These are phyloP conservation scores for Oxyura jamaicensis DNA, from an alignment of 2,113 vertebrate species.

Conservation along the genomic window DNA sequence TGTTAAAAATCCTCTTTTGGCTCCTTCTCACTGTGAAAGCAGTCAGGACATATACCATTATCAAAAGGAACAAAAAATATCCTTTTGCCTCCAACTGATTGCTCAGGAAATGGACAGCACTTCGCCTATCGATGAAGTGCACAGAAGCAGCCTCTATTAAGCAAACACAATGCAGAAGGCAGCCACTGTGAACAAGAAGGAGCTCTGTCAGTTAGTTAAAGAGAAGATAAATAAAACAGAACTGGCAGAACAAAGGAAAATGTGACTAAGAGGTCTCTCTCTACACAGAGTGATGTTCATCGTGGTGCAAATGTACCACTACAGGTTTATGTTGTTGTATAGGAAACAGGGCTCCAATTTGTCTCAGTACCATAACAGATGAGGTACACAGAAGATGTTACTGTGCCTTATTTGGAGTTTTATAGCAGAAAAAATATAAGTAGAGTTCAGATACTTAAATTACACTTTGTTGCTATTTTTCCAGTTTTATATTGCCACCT, in stretches of 20 bases:
- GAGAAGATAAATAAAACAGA: background rate
- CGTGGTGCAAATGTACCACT: accelerated
- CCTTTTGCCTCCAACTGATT: background rate
- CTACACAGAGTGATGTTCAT: background rate
- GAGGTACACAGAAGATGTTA: background rate
- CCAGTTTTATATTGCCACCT: background rate
- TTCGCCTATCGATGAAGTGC: background rate
- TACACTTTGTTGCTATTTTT: background rate
- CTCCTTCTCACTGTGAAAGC: background rate
- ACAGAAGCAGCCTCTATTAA: background rate
- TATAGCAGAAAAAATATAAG: background rate
- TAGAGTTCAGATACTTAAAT: background rate
- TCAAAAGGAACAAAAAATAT: background rate
- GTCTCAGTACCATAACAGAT: background rate
- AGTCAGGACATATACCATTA: background rate
- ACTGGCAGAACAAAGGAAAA: background rate
- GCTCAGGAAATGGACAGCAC: background rate
- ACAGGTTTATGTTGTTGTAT: accelerated
- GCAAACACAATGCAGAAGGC: background rate
- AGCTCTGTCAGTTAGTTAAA: background rate
- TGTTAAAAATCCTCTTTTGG: background rate
- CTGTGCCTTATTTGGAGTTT: background rate
- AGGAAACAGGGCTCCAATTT: background rate
- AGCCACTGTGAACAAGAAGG: background rate
- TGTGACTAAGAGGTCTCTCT: accelerated